Evolutionary conservation across 2,113 vertebrate genomes (phyloP), one percentile per base, ranked within the genome.

Genomic region (Mystacornis crossleyi): DNA sequence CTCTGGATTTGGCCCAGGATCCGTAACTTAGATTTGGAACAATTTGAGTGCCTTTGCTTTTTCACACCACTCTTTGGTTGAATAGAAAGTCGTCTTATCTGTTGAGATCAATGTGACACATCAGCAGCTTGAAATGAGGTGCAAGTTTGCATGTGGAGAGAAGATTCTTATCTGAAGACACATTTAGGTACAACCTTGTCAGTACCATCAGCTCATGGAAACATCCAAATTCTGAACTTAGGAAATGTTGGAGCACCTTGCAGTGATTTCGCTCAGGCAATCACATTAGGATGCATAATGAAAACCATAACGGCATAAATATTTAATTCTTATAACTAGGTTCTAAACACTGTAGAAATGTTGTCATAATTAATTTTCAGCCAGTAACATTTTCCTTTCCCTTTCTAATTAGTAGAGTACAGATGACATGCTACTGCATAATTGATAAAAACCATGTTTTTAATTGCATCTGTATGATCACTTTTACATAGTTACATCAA

Each of bases 321-420:
- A 95, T 96, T 96, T 97, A 95, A 97, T 97, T 95, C 53, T 70
- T 97, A 91, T 97, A 97, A 95, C 92, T 92, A 71, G 81, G 50
- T 95, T 95, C 75, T 94, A 97, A 97, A 96, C 83, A 95, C 81
- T 93, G 90, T 67, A 95, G 96, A 85, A 96, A 53, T 69, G 92
- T 78, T 94, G 88, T 86, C 91, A 47, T 96, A 93, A 97, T 97
- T 98, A 96, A 97, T 98, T 97, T 97, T 96, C 94, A 92, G 67
- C 53, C 64, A 75, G 80, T 80, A 64, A 74, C 88, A 90, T 85
- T 93, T 90, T 97, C 95, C 80, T 94, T 93, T 92, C 77, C 82
- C 83, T 96, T 97, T 97, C 94, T 95, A 97, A 98, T 98, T 98
- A 97, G 94, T 80, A 77, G 81, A 77, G 73, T 90, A 81, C 62